Conservation (phyloP, 2,888 invertebrate species). For the Cerceris ruficornis region DNA sequence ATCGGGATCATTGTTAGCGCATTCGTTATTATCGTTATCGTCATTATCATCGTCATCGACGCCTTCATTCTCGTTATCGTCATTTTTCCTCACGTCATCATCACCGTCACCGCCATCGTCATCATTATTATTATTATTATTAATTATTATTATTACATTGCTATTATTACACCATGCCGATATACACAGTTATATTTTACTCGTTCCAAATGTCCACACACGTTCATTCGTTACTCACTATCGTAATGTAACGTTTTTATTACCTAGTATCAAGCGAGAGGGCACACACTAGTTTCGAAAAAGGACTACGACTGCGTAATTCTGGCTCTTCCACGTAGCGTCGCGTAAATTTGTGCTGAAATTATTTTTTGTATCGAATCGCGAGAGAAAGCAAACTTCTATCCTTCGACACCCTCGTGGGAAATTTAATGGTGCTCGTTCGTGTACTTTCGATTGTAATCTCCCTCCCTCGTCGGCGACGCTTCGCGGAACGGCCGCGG, state of each 20-base stretch:
- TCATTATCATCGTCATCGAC: conserved; percentile 35
- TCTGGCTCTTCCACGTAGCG: conserved; percentile 75
- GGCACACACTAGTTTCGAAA: conserved; percentile 67
- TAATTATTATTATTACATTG: conserved; percentile 26
- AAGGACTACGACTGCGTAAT: conserved; percentile 58
- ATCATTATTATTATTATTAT: conserved; percentile 52
- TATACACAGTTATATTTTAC: conserved; percentile 33
- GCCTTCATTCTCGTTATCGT: conserved; percentile 50
- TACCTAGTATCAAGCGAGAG: conserved; percentile 63
- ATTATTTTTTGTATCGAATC: conserved; percentile 72
- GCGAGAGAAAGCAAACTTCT: conserved; percentile 42
- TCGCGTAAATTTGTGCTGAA: conserved; percentile 64
- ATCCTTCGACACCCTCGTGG: conserved; percentile 45
- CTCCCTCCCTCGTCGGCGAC: conserved; percentile 67
- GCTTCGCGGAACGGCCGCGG: conserved; percentile 75
- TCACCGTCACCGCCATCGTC: conserved; percentile 47
- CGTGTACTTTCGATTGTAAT: conserved; percentile 64
- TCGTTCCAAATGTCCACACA: conserved; percentile 21
- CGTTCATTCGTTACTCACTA: conserved; percentile 59
- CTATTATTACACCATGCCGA: conserved; percentile 29
- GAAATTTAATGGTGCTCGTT: conserved; percentile 66
- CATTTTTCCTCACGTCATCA: not conserved
- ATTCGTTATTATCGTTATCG: conserved; percentile 42
- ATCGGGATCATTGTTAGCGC: conserved; percentile 35
- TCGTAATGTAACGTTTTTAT: conserved; percentile 62